Conservation (phyloP, 2,113 vertebrate species). For the Salvelinus sp. region DNA sequence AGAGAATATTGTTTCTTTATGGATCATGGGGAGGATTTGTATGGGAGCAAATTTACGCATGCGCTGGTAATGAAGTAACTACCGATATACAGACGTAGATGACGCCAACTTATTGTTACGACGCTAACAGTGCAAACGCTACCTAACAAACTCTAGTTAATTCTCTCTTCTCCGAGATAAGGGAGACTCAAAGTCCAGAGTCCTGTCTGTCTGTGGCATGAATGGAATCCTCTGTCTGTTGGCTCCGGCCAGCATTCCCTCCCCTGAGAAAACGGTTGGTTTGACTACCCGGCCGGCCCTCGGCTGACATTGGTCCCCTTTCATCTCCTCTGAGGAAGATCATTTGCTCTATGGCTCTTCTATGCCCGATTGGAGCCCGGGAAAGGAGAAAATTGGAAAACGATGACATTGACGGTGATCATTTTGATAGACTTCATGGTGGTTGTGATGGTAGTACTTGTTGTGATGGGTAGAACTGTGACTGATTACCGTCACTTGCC, state of each 20-base stretch:
- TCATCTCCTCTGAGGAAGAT: slow-evolving; percentile 48
- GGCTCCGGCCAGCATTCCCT: slow-evolving; percentile 27
- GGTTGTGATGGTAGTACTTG: neutral
- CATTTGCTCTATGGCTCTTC: slow-evolving; percentile 40
- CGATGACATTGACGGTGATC: neutral
- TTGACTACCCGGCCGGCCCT: slow-evolving; percentile 43
- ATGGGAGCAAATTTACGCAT: too few species aligned
- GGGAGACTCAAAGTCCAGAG: slow-evolving; percentile 13
- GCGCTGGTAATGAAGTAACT: too few species aligned
- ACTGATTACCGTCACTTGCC: too few species aligned
- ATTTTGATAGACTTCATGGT: neutral
- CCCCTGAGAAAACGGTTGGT: slow-evolving; percentile 24
- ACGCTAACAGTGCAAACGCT: neutral
- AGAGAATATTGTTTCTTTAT: too few species aligned
- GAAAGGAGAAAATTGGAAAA: neutral
- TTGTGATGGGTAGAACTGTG: neutral
- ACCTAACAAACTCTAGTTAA: neutral
- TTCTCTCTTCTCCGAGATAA: neutral
- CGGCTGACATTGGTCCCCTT: slow-evolving; percentile 50
- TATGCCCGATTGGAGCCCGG: neutral
- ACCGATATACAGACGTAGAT: too few species aligned
- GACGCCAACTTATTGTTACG: neutral
- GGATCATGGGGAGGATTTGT: too few species aligned
- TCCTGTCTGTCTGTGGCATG: slow-evolving; percentile 50
- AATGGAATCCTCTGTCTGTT: slow-evolving; percentile 61